Conservation (phyloP, 1,140 invertebrate genomes). For the Tetramorium simillimum region DNA sequence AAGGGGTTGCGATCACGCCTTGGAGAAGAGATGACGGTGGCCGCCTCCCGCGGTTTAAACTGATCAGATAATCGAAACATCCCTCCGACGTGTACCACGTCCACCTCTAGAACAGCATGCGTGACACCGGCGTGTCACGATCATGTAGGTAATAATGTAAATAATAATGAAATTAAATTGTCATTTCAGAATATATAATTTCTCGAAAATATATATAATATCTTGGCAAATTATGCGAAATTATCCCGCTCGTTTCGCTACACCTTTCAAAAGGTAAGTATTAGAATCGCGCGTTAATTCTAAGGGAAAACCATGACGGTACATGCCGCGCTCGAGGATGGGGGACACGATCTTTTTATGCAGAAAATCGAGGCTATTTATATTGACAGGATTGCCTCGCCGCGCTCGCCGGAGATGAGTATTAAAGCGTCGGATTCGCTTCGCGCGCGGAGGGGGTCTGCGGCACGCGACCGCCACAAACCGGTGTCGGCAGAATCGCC, state of each 20-base stretch:
- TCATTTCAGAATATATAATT: neutral
- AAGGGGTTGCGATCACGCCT: constrained; percentile 78
- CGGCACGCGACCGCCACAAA: constrained; percentile 69
- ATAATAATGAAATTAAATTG: constrained; percentile 1
- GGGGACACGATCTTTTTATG: neutral
- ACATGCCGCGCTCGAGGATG: neutral
- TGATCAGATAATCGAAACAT: constrained; percentile 76
- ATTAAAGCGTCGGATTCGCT: neutral
- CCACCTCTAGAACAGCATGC: constrained; percentile 31
- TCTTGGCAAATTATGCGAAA: neutral
- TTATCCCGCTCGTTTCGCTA: neutral
- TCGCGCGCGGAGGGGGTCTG: constrained; percentile 43
- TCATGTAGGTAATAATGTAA: no score
- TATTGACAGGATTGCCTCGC: constrained; percentile 32
- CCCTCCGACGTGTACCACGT: constrained; percentile 12
- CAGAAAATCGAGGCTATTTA: constrained; percentile 11
- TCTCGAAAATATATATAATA: neutral
- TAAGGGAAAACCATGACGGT: neutral
- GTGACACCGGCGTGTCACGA: neutral
- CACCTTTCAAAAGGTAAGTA: neutral
- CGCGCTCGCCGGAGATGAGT: neutral
- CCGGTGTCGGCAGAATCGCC: constrained; percentile 59
- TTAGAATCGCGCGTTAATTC: constrained; percentile 42
- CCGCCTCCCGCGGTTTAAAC: constrained; percentile 73
- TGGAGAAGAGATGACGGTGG: constrained; percentile 65